Percentiles rank a stretch among this genome's conserved stretches.
Evolutionary conservation across 2,113 vertebrate species (phyloP).

Genomic region (Mesocricetus auratus): DNA sequence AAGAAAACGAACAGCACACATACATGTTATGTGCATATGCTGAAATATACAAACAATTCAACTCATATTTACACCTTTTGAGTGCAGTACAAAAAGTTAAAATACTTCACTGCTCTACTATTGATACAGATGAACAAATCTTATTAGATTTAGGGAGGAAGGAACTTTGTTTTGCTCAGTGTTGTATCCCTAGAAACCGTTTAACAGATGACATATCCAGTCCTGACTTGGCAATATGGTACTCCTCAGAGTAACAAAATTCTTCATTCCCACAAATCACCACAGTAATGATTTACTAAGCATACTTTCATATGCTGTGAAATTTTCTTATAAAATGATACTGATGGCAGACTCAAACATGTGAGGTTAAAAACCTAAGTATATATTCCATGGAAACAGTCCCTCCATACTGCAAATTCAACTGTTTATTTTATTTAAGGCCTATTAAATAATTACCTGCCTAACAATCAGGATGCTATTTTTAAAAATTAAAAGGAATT

Average conservation of each 20-base stretch:
- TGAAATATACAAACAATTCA: not conserved
- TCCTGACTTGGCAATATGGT: not conserved
- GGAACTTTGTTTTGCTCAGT: slow-evolving; percentile 2
- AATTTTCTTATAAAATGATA: not conserved
- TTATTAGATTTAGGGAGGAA: slow-evolving; percentile 53
- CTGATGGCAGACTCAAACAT: not conserved
- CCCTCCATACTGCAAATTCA: not conserved
- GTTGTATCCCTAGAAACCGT: not conserved
- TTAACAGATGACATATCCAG: not conserved
- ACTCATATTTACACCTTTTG: not conserved
- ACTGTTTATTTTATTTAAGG: slow-evolving; percentile 19
- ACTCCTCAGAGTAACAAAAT: slow-evolving; percentile 25
- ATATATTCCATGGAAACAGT: slow-evolving; percentile 3
- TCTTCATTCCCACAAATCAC: slow-evolving; percentile 34
- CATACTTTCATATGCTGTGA: not conserved
- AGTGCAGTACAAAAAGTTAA: not conserved
- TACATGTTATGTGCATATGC: not conserved
- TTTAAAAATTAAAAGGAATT: slow-evolving; percentile 63
- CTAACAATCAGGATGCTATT: slow-evolving; percentile 26
- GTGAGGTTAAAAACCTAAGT: slow-evolving; percentile 23
- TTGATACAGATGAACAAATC: slow-evolving; percentile 10
- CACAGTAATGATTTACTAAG: not conserved
- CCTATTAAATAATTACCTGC: slow-evolving; percentile 29
- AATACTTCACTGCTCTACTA: not conserved
- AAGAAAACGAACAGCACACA: not conserved